Percentiles rank a stretch among this genome's conserved stretches.
Conservation (phyloP, 2,113 vertebrate genomes). For the Onychostruthus taczanowskii region DNA sequence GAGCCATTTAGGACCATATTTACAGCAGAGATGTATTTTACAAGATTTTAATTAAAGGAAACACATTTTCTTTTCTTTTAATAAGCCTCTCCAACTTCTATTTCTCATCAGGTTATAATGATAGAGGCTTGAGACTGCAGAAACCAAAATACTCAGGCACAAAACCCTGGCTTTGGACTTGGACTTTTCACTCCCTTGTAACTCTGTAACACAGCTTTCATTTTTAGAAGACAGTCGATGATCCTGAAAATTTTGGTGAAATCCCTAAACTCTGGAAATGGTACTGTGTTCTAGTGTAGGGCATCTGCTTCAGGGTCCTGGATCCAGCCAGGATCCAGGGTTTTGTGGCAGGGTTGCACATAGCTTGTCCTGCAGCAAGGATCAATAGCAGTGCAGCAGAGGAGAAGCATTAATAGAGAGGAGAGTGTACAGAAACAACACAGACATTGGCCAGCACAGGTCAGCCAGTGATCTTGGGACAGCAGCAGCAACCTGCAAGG, state of each 20-base stretch:
- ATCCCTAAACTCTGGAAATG: neutral
- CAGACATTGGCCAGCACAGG: neutral
- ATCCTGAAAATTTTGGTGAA: neutral
- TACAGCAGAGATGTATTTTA: neutral
- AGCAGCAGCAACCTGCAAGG: neutral
- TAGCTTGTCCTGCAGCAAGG: neutral
- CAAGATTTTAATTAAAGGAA: neutral
- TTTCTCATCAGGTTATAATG: neutral
- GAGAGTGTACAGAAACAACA: neutral
- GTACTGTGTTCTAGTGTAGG: neutral
- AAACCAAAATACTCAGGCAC: neutral
- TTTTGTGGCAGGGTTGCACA: neutral
- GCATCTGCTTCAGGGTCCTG: neutral
- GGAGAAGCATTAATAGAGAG: neutral
- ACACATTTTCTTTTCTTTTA: fast-evolving
- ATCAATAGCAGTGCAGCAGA: neutral
- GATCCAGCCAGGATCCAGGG: neutral
- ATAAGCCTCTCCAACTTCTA: neutral
- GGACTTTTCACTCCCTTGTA: neutral
- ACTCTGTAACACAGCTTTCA: neutral
- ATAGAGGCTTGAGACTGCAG: neutral
- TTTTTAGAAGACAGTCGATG: neutral
- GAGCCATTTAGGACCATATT: neutral
- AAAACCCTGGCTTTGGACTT: neutral
- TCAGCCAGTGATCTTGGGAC: neutral